Conservation (phyloP, 1,140 invertebrate genomes). For the Eurosta solidaginis region DNA sequence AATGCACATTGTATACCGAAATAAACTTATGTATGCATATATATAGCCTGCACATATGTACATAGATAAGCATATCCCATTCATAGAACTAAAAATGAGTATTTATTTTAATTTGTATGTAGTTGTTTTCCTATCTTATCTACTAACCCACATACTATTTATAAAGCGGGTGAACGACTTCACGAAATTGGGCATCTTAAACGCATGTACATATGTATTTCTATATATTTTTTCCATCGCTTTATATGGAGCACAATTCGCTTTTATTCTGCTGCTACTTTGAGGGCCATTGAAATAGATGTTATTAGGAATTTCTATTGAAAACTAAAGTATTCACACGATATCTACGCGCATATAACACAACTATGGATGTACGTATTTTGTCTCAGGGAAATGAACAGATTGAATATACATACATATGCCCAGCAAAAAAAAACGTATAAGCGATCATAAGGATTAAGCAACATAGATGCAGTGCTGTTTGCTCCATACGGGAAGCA, state of each 20-base stretch:
- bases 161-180: not conserved
- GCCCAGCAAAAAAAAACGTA: no score
- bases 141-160: constrained; percentile 3
- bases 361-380: not conserved
- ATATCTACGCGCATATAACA: not conserved
- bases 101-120: not conserved
- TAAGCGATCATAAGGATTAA: no score
- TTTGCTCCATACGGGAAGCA: no score
- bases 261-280: not conserved
- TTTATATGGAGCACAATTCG: no score
- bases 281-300: not conserved
- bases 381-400: no score
- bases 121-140: not conserved
- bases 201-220: not conserved
- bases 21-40: not conserved
- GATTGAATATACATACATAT: not conserved
- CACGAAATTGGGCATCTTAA: not conserved
- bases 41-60: not conserved
- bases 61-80: no score
- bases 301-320: not conserved
- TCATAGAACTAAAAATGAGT: not conserved
- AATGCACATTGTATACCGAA: not conserved
- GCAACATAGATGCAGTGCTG: no score
- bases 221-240: no score
- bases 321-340: not conserved